A percentile compares a stretch with the other conserved stretches of the same genome.
These are phyloP conservation scores for Pristionchus entomophagus DNA, from an alignment of 2,888 invertebrate genomes.

Conservation along the genomic window DNA sequence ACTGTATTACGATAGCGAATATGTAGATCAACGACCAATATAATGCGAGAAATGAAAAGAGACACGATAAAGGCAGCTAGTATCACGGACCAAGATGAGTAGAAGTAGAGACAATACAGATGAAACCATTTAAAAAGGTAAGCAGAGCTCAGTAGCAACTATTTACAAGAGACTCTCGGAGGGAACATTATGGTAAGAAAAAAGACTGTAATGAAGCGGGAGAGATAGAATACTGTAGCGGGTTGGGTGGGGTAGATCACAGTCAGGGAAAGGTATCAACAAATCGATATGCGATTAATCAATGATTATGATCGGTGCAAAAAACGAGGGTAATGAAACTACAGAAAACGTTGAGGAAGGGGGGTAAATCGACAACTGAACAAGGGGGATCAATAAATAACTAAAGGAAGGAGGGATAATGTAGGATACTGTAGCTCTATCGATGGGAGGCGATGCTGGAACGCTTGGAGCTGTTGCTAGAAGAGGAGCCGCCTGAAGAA, in stretches of 20 bases:
- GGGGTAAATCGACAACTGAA: not conserved
- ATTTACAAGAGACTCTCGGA: slow-evolving; percentile 12
- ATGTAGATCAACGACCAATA: not conserved
- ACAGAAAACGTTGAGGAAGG: too few relatives aligned
- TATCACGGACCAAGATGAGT: slow-evolving; percentile 22
- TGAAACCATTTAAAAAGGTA: not conserved
- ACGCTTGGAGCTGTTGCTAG: not conserved
- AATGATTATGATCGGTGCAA: not conserved
- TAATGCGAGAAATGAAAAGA: not conserved
- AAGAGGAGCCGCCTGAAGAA: not conserved
- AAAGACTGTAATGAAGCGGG: not conserved
- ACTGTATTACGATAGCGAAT: not conserved
- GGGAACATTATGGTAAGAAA: not conserved
- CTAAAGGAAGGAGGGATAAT: not conserved
- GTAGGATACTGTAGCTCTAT: too few relatives aligned
- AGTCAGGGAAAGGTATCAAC: not conserved
- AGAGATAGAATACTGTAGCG: not conserved
- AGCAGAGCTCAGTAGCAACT: not conserved
- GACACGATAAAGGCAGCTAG: slow-evolving; percentile 5
- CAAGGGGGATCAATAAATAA: not conserved
- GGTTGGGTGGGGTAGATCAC: too few relatives aligned
- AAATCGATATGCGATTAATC: not conserved
- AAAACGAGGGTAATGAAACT: too few relatives aligned
- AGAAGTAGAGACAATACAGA: not conserved
- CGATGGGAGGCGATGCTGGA: slow-evolving; percentile 34